Evolutionary conservation across 1,140 invertebrate genomes (phyloP).

Genomic region (Arctopsyche grandis): DNA sequence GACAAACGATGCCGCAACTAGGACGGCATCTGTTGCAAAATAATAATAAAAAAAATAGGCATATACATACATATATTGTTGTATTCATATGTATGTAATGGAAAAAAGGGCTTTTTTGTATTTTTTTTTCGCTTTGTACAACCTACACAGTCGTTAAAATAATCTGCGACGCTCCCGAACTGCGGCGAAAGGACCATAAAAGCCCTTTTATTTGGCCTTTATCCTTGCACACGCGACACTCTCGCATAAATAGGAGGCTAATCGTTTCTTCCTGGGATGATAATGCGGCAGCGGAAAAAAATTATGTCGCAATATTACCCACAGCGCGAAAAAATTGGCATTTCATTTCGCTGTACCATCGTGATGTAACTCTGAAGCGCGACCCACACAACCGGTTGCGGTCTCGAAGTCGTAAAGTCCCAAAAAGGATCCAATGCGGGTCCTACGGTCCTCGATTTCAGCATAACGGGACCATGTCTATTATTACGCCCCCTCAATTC

Average conservation of each 20-base stretch:
- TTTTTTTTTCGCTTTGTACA: not conserved
- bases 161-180: not conserved
- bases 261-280: conserved; percentile 27
- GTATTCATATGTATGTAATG: not conserved
- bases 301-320: conserved; percentile 2
- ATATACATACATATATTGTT: not conserved
- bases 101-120: not conserved
- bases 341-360: too few species aligned
- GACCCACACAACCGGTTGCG: too few species aligned
- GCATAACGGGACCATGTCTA: not conserved
- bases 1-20: not conserved
- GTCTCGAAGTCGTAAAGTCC: not conserved
- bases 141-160: conserved; percentile 17
- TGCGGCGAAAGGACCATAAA: not conserved
- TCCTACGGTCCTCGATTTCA: not conserved
- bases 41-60: not conserved
- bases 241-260: conserved; percentile 28
- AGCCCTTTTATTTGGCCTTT: conserved; percentile 17
- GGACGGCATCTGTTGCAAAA: conserved; percentile 1
- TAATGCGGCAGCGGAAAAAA: conserved; percentile 2
- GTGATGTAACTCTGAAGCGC: too few species aligned
- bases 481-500: conserved; percentile 10
- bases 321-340: not conserved
- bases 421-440: not conserved
- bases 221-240: conserved; percentile 11